These are phyloP conservation scores for Olivierus martensii DNA, from an alignment of 1,140 invertebrate genomes.

Conservation along the genomic window DNA sequence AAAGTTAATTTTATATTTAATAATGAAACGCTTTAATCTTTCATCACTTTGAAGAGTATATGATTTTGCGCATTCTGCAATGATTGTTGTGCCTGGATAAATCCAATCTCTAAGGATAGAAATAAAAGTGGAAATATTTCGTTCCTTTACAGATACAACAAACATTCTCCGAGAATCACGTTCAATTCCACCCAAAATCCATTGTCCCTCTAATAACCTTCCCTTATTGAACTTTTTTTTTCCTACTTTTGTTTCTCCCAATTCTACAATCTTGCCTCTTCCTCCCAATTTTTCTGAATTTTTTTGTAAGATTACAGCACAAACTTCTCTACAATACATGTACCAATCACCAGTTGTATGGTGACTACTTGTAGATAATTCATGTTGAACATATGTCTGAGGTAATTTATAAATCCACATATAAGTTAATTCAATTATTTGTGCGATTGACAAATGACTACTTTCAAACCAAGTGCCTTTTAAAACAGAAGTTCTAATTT, in stretches of 20 bases:
- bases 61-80: background rate
- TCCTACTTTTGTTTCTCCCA: constrained; percentile 15
- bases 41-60: no score
- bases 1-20: no score
- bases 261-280: constrained; percentile 10
- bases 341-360: no score
- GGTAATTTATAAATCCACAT: no score
- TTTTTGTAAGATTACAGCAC: background rate
- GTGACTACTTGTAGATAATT: no score
- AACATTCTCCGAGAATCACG: background rate
- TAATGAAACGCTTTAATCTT: no score
- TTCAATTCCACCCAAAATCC: constrained; percentile 15
- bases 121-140: background rate
- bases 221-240: constrained; percentile 13
- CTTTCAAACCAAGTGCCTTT: no score
- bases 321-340: background rate
- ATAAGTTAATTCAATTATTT: no score
- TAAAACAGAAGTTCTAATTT: no score
- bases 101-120: constrained; percentile 1
- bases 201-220: constrained; percentile 3
- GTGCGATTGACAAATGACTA: no score
- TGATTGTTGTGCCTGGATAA: constrained; percentile 5
- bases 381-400: no score
- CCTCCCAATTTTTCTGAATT: constrained; percentile 6
- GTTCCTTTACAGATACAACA: background rate